Conservation (phyloP, 2,113 vertebrate genomes). For the Ia io region DNA sequence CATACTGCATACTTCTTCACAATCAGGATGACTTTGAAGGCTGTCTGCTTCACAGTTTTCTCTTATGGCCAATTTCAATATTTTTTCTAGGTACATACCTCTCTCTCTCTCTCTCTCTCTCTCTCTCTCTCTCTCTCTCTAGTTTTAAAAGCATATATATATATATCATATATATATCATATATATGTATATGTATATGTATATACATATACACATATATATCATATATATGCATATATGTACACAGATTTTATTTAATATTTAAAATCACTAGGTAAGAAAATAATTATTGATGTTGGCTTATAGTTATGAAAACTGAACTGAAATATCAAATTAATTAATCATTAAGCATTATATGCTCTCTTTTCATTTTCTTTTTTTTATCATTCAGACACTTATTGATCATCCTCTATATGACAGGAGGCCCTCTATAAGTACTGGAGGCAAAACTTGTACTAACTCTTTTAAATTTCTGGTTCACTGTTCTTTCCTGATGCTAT, state of each 20-base stretch:
- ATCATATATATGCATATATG: too few species aligned
- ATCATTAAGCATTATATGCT: background rate
- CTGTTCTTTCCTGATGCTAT: background rate
- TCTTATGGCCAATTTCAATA: constrained; percentile 42
- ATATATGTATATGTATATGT: background rate
- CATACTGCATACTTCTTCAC: constrained; percentile 56
- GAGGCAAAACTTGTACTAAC: background rate
- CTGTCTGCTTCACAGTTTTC: constrained; percentile 67
- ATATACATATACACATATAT: too few species aligned
- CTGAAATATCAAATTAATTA: constrained; percentile 20
- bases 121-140: background rate
- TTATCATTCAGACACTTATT: background rate
- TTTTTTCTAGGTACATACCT: constrained; percentile 57
- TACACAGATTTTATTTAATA: background rate
- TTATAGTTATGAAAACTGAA: background rate
- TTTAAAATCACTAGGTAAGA: background rate
- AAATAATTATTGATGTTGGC: background rate
- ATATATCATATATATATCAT: too few species aligned
- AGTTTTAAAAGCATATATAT: constrained; percentile 16
- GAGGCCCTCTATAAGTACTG: background rate
- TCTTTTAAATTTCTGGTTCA: background rate
- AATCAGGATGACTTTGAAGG: constrained; percentile 73
- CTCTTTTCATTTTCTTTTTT: background rate
- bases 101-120: background rate
- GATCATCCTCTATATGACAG: background rate